These are phyloP conservation scores for Tetragonisca angustula DNA, from an alignment of 2,888 invertebrate genomes.

Conservation along the genomic window DNA sequence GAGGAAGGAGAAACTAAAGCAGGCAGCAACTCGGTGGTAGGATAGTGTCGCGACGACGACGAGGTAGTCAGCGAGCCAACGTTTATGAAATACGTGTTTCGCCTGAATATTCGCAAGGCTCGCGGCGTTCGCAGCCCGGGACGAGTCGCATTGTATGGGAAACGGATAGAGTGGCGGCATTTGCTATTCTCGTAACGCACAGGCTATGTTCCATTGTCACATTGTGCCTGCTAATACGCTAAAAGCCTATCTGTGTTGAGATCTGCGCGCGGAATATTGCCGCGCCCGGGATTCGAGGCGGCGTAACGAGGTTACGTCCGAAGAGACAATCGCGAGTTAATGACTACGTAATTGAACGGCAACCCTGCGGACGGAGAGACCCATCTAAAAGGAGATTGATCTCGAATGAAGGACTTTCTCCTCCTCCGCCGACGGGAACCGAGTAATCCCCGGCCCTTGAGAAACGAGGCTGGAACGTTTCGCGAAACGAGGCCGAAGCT, in stretches of 20 bases:
- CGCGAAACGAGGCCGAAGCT: not conserved
- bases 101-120: slow-evolving; percentile 77
- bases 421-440: not conserved
- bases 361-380: slow-evolving; percentile 48
- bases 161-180: slow-evolving; percentile 81
- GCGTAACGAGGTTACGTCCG: slow-evolving; percentile 81
- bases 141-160: slow-evolving; percentile 75
- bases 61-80: slow-evolving; percentile 51
- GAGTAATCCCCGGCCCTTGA: not conserved
- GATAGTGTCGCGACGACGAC: slow-evolving; percentile 51
- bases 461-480: not conserved
- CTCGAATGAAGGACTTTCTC: slow-evolving; percentile 25
- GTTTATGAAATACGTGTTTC: slow-evolving; percentile 82
- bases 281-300: slow-evolving; percentile 79
- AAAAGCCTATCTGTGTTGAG: slow-evolving; percentile 84
- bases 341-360: slow-evolving; percentile 80
- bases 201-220: slow-evolving; percentile 81
- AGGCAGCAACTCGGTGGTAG: not conserved
- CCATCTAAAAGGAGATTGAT: slow-evolving; percentile 53
- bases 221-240: slow-evolving; percentile 83
- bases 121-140: slow-evolving; percentile 52
- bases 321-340: slow-evolving; percentile 82
- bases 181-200: slow-evolving; percentile 81
- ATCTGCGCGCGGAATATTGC: slow-evolving; percentile 81
- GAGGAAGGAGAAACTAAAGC: slow-evolving; percentile 21